Base-by-base conservation (phyloP, 1,140 invertebrate genomes). In the Luehdorfia chinensis region DNA sequence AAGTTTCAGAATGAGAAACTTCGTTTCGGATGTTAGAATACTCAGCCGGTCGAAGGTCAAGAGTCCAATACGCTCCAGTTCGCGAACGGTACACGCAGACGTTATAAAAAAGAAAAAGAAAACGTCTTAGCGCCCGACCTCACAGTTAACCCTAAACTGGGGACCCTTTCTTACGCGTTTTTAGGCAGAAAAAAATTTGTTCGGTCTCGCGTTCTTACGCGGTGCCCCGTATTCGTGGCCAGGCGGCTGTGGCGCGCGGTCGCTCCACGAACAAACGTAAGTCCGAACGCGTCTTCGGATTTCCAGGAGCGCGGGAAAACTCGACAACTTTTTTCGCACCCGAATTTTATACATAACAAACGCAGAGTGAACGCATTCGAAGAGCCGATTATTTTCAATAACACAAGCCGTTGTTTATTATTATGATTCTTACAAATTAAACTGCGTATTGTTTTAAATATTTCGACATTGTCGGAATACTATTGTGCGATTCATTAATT, bases 71-170 rank as follows among this genome's bases (percentile, higher is more conserved):
- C 37, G 37, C 23, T 41, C 37, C 37, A 41, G 37, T 41, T 41
- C 37, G 37, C 23, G 37, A 41, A 41, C 37, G 37, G 37, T 41
- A 41, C 37, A 27, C 21, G 23, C 21, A 12, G 34, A 37, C 27
- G 23, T 27, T 41, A 14, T 7, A 14, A 27, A 41, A 37, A 12
- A 39, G n/a, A 36, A 36, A 52, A 50, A 72, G 75, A 59, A 72
- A 79, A 71, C 50, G 47, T 61, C 54, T 59, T 49, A 50, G 36
- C 56, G 64, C 72, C 66, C 65, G 65, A 72, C 61, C 70, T 75
- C 64, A 73, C 73, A 67, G 60, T 77, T 77, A 80, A 81, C 78
- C 75, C 78, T 72, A 78, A 67, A 71, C 57, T 59, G 41, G 66
- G 64, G 69, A 70, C 70, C 74, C 74, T 80, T 75, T 70, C 68